Percentiles rank a stretch among this genome's conserved stretches.
phyloP scores from a whole-genome alignment of 2,113 vertebrate species.

The Brachypodius melanocephalos region DNA sequence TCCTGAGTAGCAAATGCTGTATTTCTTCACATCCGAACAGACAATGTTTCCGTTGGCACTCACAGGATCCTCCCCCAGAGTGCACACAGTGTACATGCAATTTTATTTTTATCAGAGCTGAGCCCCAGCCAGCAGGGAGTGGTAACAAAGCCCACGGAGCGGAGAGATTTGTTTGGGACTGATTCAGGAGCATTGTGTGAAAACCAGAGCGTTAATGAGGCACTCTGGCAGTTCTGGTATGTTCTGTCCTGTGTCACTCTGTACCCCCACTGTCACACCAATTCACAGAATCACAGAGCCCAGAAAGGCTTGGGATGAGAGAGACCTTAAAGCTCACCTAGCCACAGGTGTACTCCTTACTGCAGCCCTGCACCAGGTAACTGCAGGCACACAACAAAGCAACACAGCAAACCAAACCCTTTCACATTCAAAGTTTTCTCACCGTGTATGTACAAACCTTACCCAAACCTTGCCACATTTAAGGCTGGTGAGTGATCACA shows the following conservation, averaged over 20 bases:
- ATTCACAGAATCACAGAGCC: background rate
- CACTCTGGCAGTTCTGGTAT: background rate
- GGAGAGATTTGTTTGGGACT: background rate
- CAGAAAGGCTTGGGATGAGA: background rate
- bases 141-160: background rate
- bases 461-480: background rate
- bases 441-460: rapidly evolving
- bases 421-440: rapidly evolving
- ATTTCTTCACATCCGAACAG: background rate
- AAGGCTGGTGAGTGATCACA: background rate
- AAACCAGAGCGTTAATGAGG: background rate
- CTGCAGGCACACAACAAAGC: background rate
- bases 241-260: background rate
- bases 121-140: background rate
- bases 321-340: background rate
- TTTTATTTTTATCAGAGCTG: conserved; percentile 7
- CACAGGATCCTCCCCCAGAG: conserved; percentile 12
- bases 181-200: background rate
- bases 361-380: background rate
- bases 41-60: conserved; percentile 42
- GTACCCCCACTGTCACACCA: rapidly evolving
- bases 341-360: rapidly evolving
- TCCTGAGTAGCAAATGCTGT: conserved; percentile 11
- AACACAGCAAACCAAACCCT: background rate
- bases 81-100: background rate